phyloP scores from a whole-genome alignment of 2,797 vertebrate genomes.

The Streptopelia turtur region DNA sequence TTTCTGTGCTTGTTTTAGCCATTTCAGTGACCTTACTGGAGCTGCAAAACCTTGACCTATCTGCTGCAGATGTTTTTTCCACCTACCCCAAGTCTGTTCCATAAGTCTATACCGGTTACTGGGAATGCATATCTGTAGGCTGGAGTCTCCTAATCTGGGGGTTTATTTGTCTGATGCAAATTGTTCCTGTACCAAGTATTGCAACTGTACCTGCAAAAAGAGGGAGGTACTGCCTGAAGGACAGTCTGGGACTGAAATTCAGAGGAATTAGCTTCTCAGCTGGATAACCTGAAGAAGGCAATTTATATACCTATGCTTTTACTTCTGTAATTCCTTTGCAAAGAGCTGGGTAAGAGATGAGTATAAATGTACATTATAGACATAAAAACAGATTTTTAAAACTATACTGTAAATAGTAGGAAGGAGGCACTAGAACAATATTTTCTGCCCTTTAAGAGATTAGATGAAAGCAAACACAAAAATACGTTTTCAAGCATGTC shows the following conservation, averaged over 20 bases:
- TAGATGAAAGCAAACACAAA: not conserved
- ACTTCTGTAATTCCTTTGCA: not conserved
- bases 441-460: not conserved
- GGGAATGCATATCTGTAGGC: not conserved
- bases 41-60: not conserved
- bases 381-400: not conserved
- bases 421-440: not conserved
- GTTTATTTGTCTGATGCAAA: not conserved
- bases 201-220: not conserved
- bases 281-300: not conserved
- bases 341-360: not conserved
- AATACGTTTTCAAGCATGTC: not conserved
- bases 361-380: not conserved
- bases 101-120: not conserved
- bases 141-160: not conserved
- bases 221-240: not conserved
- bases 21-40: not conserved
- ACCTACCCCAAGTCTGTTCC: fast-evolving
- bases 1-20: not conserved
- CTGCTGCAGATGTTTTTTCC: not conserved
- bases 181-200: not conserved
- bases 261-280: not conserved
- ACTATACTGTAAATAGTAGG: not conserved
- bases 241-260: not conserved
- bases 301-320: not conserved